Conservation (phyloP, 2,113 vertebrate species). For the Arvicanthis niloticus region DNA sequence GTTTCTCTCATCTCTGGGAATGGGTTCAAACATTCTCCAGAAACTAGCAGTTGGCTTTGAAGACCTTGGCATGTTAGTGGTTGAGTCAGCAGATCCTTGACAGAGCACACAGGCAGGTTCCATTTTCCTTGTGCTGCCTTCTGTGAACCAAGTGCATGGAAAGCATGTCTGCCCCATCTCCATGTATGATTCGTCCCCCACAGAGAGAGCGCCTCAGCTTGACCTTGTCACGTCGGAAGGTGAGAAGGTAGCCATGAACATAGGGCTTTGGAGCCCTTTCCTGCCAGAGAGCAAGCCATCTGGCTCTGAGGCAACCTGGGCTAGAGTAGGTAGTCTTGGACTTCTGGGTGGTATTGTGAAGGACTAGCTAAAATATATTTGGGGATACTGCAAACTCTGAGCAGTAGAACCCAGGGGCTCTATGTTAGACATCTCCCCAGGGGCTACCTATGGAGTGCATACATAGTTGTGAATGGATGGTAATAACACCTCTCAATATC, state of each 20-base stretch:
- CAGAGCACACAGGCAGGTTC: background rate
- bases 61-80: background rate
- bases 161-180: background rate
- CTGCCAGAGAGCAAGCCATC: background rate
- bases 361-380: background rate
- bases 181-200: background rate
- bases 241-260: background rate
- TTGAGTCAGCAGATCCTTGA: constrained; percentile 42
- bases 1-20: background rate
- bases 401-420: background rate
- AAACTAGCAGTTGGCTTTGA: background rate
- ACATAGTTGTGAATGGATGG: background rate
- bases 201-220: background rate
- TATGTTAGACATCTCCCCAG: background rate
- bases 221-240: background rate
- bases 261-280: constrained; percentile 2
- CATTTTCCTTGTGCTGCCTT: background rate
- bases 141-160: background rate
- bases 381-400: background rate
- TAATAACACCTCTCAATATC: too few species aligned
- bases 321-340: background rate
- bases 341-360: background rate
- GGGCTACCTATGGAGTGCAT: background rate
- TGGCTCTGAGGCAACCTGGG: background rate
- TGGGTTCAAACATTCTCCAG: background rate